These are phyloP conservation scores for Rhabdornis inornatus DNA, from an alignment of 2,113 vertebrate species.

Conservation along the genomic window DNA sequence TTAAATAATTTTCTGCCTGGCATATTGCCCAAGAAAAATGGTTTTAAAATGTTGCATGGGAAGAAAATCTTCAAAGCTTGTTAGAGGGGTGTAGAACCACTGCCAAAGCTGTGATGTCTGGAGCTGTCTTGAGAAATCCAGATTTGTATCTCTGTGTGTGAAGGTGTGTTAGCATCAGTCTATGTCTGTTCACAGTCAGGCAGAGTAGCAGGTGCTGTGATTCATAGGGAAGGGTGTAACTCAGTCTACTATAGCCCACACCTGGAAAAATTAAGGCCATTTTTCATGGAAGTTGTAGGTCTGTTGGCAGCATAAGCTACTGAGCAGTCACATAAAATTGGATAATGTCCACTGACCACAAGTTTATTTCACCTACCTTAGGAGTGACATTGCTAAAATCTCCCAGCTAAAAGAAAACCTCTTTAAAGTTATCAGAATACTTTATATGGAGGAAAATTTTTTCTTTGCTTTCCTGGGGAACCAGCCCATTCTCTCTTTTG, in stretches of 20 bases:
- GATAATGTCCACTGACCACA: neutral
- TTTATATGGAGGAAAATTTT: neutral
- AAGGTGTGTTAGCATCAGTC: neutral
- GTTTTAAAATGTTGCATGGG: neutral
- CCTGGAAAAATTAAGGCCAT: neutral
- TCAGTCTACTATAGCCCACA: neutral
- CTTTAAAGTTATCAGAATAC: neutral
- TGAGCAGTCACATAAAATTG: neutral
- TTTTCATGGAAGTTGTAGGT: neutral
- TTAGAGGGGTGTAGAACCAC: neutral
- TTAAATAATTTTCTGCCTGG: constrained; percentile 16
- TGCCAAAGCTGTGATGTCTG: neutral
- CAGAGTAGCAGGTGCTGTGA: neutral
- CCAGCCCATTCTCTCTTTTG: neutral
- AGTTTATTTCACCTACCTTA: neutral
- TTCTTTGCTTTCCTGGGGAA: neutral
- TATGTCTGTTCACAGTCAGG: neutral
- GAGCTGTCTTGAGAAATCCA: neutral
- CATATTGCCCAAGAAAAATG: neutral
- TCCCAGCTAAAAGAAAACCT: neutral
- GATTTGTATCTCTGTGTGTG: neutral
- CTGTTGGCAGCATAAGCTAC: neutral
- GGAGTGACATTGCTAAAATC: neutral
- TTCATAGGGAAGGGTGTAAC: neutral
- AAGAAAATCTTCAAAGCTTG: neutral